Base-by-base conservation (phyloP, 2,888 invertebrate genomes). In the Chirona hameri region DNA sequence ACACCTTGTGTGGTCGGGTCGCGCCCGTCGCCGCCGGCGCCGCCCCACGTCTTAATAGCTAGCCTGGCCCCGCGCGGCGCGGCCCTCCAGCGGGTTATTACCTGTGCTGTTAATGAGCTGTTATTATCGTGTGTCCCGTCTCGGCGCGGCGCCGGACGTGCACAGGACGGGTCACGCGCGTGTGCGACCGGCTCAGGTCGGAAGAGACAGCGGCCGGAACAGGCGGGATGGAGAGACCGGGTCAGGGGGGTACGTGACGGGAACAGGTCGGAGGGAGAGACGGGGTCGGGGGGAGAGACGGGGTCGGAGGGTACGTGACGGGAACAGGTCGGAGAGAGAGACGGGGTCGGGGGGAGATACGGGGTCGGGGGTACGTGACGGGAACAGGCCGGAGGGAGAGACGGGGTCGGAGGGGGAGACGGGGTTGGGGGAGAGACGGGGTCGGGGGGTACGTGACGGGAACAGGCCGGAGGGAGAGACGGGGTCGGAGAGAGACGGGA, bases 121-220 rank as follows among this genome's bases (percentile, higher is more conserved):
- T 72, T 72, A 72, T 72, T 72, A 72, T 72, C 72, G 31, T 31
- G 72, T 27, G 72, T 31, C 72, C 31, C 27, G 65, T 27, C 65
- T 27, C 72, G 18, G 52, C 18, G 52, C 18, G 4, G 52, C 52
- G 5, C 52, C 52, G 52, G 52, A 52, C 52, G 52, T 12, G 52
- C 52, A 15, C 52, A 18, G 12, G 52, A 52, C 5, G 52, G 52
- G 52, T 52, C 18, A 52, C n/a, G 60, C 60, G n/a, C 57, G n/a
- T n/a, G 60, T 60, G n/a, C n/a, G 60, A 60, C 60, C 4, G n/a
- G 7, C 39, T 60, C n/a, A 9, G 60, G 60, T 60, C 60, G 60
- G 60, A 9, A 14, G 27, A 69, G 69, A 24, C 29, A 27, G 12
- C 9, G 12, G 12, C 4, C 14, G 29, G 69, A 3, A 29, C 2